A percentile compares a stretch with the other conserved stretches of the same genome.
These are phyloP conservation scores for Vulpes ferrilata DNA, from an alignment of 2,113 vertebrate genomes.

Conservation along the genomic window DNA sequence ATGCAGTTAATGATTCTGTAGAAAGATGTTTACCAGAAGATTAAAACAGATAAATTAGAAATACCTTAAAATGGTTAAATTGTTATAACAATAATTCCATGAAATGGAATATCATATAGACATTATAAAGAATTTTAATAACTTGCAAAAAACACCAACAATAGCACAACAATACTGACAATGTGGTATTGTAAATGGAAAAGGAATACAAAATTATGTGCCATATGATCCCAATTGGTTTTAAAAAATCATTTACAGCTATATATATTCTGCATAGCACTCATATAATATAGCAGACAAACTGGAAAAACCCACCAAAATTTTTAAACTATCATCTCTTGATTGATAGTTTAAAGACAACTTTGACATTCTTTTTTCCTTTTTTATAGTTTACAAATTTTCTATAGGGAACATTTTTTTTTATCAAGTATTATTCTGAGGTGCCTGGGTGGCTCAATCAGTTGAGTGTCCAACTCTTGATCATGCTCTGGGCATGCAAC, in stretches of 20 bases:
- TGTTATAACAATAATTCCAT: background rate
- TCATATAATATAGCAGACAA: background rate
- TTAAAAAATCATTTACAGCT: background rate
- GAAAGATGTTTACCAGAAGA: slow-evolving; percentile 21
- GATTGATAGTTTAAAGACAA: background rate
- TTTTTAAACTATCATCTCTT: background rate
- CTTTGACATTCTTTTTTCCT: background rate
- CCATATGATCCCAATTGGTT: background rate
- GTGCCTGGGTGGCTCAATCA: background rate
- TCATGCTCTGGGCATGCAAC: background rate
- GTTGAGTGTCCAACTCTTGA: background rate
- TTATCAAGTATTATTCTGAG: background rate
- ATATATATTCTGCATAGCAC: background rate
- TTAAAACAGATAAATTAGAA: background rate
- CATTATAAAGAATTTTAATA: slow-evolving; percentile 43
- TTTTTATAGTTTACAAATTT: slow-evolving; percentile 18
- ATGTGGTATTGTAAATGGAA: background rate
- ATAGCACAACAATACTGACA: background rate
- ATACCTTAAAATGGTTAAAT: background rate
- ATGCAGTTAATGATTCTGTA: slow-evolving; percentile 31
- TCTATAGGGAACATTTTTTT: background rate
- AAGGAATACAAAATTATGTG: slow-evolving; percentile 6
- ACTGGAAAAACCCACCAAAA: slow-evolving; percentile 30
- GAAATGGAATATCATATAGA: background rate
- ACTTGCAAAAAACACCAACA: background rate